Base-by-base conservation (phyloP, 2,113 vertebrate species). In the Perca flavescens region DNA sequence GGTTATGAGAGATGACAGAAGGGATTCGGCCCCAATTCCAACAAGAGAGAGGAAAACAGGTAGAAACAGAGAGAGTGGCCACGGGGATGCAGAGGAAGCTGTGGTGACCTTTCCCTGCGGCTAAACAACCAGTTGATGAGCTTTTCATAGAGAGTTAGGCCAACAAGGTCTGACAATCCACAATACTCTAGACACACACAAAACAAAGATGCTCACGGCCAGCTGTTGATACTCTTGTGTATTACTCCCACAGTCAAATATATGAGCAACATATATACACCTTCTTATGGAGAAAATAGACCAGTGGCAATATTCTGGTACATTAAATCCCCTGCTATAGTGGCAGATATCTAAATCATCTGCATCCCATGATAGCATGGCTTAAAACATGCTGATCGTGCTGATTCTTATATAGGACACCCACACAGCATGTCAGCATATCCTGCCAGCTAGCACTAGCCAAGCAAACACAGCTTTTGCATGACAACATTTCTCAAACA, bases 1-100 rank as follows among this genome's bases (percentile, higher is more conserved):
- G 68, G 52, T 90, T 91, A 91, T 90, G 62, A 88, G 79, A 91
- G 63, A 83, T 69, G 90, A 92, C 93, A 95, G 90, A 79, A 74
- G 83, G 61, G 77, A 50, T 89, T 90, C 52, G 74, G 79, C 84
- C 74, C 31, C 21, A 77, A 84, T 79, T 89, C 85, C 76, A 86
- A 70, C 15, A 40, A 82, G 81, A 79, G 43, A 68, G 53, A 14
- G 50, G 78, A 40, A 72, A 22, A 46, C 28, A 34, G 54, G 70
- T 9, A 71, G 53, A 77, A 40, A 40, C 17, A 17, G 6, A 77
- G 28, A 58, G 64, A 74, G 64, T 53, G 47, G 57, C 72, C 74
- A 74, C 28, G 16, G 78, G 65, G 76, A 80, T 56, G 75, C 25
- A 62, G 14, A 65, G 70, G 84, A 88, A 76, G 74, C 76, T 17